A percentile compares a stretch with the other conserved stretches of the same genome.
These are phyloP conservation scores for Polydesmus complanatus DNA, from an alignment of 2,888 invertebrate species.

Conservation along the genomic window DNA sequence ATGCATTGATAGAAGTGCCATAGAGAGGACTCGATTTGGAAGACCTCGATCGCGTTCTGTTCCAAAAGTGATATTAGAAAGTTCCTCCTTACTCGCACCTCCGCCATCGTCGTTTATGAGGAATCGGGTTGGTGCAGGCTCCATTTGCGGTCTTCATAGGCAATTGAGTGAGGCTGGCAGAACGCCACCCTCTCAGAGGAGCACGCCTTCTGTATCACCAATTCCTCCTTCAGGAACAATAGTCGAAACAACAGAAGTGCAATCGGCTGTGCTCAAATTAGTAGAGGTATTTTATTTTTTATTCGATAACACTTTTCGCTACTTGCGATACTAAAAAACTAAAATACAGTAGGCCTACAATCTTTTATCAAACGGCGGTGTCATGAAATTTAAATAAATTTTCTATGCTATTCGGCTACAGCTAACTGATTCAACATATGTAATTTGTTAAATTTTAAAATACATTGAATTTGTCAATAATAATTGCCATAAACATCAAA, in stretches of 20 bases:
- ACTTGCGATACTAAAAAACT: no score
- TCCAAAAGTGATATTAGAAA: conserved; percentile 33
- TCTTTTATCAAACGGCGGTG: no score
- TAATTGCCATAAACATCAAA: no score
- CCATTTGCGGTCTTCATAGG: conserved; percentile 20
- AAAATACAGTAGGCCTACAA: no score
- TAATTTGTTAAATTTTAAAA: no score
- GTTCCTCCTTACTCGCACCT: conserved; percentile 14
- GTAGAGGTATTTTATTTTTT: conserved; percentile 28
- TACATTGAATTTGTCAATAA: no score
- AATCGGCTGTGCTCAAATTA: conserved; percentile 32
- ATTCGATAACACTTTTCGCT: no score
- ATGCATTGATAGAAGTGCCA: background rate
- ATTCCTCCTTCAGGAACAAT: conserved; percentile 14
- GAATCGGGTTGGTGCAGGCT: background rate
- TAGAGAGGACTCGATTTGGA: conserved; percentile 22
- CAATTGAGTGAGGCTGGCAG: conserved; percentile 22
- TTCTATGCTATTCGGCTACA: no score
- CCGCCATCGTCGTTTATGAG: conserved; percentile 13
- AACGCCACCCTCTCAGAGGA: conserved; percentile 21
- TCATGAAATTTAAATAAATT: no score
- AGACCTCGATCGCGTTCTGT: conserved; percentile 36
- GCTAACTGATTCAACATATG: no score
- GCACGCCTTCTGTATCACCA: conserved; percentile 27
- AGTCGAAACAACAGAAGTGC: conserved; percentile 31